Evolutionary conservation across 92 coral and sea anemone species (phyloP).

Genomic region (Epizoanthus fatuus): DNA sequence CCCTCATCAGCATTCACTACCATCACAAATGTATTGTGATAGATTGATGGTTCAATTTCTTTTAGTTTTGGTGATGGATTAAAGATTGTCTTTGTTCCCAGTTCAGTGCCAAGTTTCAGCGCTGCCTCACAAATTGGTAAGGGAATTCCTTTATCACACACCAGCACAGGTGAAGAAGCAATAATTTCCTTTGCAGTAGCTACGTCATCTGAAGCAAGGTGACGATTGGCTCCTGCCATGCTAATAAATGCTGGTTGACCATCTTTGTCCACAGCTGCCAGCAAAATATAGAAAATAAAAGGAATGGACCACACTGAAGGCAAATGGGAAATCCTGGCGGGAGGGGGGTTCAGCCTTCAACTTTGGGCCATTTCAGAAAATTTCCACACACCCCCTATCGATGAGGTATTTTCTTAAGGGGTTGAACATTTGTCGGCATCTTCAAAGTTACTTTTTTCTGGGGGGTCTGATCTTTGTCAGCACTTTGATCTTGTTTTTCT

Average conservation of each 20-base stretch:
- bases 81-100: constrained; percentile 79
- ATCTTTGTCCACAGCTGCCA: constrained; percentile 73
- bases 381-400: no score
- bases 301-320: no score
- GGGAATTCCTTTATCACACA: constrained; percentile 92
- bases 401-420: no score
- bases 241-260: constrained; percentile 93
- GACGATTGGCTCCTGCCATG: constrained; percentile 87
- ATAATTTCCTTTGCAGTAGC: constrained; percentile 60
- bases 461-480: no score
- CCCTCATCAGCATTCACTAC: constrained; percentile 90
- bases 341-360: no score
- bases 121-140: constrained; percentile 69
- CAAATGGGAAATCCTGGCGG: no score
- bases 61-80: constrained; percentile 91
- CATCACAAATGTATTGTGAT: constrained; percentile 66
- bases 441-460: no score
- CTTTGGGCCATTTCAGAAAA: no score
- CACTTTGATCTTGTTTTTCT: no score
- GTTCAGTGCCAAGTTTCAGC: constrained; percentile 75
- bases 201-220: constrained; percentile 67
- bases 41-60: constrained; percentile 63
- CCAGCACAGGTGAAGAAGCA: constrained; percentile 73
- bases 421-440: no score
- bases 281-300: not conserved